These are phyloP conservation scores for Sturnira hondurensis DNA, from an alignment of 2,113 vertebrate species.

Conservation along the genomic window DNA sequence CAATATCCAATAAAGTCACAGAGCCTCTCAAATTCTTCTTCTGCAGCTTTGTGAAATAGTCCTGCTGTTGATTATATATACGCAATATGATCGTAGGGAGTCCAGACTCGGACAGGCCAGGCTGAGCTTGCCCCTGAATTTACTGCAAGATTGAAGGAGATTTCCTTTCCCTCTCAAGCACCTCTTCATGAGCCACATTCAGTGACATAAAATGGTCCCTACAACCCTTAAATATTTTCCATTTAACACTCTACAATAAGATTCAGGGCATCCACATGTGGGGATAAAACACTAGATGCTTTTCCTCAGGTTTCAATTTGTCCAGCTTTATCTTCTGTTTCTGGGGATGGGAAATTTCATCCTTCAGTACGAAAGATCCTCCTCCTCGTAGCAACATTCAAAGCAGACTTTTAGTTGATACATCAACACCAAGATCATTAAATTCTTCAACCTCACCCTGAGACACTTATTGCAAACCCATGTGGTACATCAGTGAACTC, in stretches of 20 bases:
- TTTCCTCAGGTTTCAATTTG: neutral
- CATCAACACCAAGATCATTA: neutral
- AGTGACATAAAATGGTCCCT: neutral
- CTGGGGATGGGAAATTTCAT: neutral
- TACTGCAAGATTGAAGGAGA: neutral
- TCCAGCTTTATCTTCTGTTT: neutral
- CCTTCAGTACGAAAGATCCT: neutral
- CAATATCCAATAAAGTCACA: neutral
- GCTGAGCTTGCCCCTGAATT: neutral
- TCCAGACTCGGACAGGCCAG: neutral
- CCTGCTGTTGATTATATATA: neutral
- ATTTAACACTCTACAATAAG: neutral
- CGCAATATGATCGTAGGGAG: rapidly evolving
- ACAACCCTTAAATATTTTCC: neutral
- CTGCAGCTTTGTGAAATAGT: neutral
- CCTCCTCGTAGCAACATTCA: neutral
- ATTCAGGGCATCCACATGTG: neutral
- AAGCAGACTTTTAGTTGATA: neutral
- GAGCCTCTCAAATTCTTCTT: neutral
- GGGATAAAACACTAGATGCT: neutral
- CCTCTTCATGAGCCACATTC: neutral
- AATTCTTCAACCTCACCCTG: neutral
- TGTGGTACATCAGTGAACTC: neutral
- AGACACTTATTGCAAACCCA: neutral
- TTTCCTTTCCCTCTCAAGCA: neutral